Evolutionary conservation across 1,140 invertebrate genomes (phyloP).

Genomic region (Drosophila mojavensis): DNA sequence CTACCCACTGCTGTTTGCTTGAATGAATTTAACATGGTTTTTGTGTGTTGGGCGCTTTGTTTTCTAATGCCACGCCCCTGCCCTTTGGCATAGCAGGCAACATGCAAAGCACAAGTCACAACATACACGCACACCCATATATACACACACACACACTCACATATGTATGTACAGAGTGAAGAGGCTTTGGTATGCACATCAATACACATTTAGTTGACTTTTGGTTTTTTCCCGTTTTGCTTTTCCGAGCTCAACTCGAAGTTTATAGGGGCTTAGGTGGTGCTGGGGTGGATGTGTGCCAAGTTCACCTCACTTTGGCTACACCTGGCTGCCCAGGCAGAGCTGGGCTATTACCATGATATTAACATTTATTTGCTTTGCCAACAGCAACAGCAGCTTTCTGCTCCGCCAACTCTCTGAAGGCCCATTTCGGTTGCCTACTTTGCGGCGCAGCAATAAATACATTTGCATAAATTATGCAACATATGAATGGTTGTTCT

Average conservation of each 20-base stretch:
- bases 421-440: slow-evolving; percentile 36
- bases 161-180: slow-evolving; percentile 11
- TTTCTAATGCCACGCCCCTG: slow-evolving; percentile 38
- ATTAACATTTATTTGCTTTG: slow-evolving; percentile 80
- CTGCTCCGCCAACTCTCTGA: background rate
- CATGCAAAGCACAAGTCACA: slow-evolving; percentile 56
- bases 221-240: slow-evolving; percentile 37
- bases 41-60: slow-evolving; percentile 37
- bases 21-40: slow-evolving; percentile 77
- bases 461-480: slow-evolving; percentile 77
- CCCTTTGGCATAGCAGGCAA: slow-evolving; percentile 31
- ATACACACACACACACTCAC: background rate
- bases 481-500: slow-evolving; percentile 42
- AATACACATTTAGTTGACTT: slow-evolving; percentile 55
- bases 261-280: slow-evolving; percentile 11
- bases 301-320: slow-evolving; percentile 41
- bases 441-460: slow-evolving; percentile 64
- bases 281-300: background rate
- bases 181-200: slow-evolving; percentile 38
- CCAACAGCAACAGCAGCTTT: slow-evolving; percentile 22
- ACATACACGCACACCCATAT: slow-evolving; percentile 16
- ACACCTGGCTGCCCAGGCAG: slow-evolving; percentile 63
- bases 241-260: background rate
- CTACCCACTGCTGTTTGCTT: slow-evolving; percentile 34
- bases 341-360: slow-evolving; percentile 65